Base-by-base conservation (phyloP, 92 coral and sea anemone genomes). In the Metridium senile region DNA sequence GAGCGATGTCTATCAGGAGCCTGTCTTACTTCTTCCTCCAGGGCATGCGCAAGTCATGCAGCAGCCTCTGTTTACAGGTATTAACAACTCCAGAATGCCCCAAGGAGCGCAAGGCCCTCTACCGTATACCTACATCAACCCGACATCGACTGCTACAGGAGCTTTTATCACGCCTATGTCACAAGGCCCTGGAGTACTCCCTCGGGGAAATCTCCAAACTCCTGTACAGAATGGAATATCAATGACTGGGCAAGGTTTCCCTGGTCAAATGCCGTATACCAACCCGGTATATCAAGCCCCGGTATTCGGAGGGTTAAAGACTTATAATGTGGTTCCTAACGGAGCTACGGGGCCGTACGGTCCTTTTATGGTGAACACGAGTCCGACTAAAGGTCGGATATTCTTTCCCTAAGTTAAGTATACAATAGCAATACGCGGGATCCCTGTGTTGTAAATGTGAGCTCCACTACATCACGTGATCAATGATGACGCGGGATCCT, bases 1-100 rank as follows among this genome's bases (percentile, higher is more conserved):
- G 54, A 86, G 79, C 67, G 93, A 84, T 51, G 82, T 86, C 23
- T 88, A 73, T 43, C 86, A 85, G 29, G 92, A 88, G 51, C 86
- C 97, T 16, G 66, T 92, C 68, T 88, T 92, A 46, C 78, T 92
- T 39, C 68, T 92, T 35, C 97, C 97, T 26, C 90, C 85, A 33
- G 62, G 88, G 69, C 93, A 84, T 58, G 81, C 93, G 29, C 97
- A 92, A 81, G 75, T 85, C 61, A 74, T 92, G 68, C 80, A 92
- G 10, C 97, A 85, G 68, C 97, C 97, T 59, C 67, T 92, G 81
- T 92, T 88, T 93, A 84, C 87, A 0, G 86, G 91, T 25, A 85
- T 92, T 47, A 58, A 85, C 18, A 62, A 82, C 34, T 90, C 88
- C 13, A 78, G 92, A 54, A 78, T 89, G 52, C 66, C 91, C 6